Conservation (phyloP, 2,888 invertebrate species). For the Chalcis sispes region DNA sequence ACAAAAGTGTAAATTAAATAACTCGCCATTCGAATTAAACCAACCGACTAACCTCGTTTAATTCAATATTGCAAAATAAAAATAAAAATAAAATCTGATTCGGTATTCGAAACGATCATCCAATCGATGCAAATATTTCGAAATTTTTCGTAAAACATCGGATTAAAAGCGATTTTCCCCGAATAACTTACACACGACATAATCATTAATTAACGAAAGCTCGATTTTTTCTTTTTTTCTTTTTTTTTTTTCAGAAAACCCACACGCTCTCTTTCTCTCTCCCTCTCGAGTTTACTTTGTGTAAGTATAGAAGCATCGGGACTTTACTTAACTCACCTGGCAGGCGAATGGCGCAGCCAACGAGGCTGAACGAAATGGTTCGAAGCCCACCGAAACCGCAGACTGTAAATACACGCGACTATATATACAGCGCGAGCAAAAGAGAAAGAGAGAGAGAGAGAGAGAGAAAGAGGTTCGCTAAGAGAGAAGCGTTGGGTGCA, state of each 20-base stretch:
- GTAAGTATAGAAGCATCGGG: conserved; percentile 15
- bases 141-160: neutral
- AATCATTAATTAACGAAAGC: conserved; percentile 38
- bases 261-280: neutral
- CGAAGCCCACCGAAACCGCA: conserved; percentile 47
- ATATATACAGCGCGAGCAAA: too few relatives aligned
- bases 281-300: conserved; percentile 22
- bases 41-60: conserved; percentile 29
- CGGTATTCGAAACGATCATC: conserved; percentile 1
- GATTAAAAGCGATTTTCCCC: too few relatives aligned
- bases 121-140: neutral
- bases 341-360: conserved; percentile 11
- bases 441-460: too few relatives aligned
- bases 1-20: conserved; percentile 18
- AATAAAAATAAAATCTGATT: too few relatives aligned
- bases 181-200: too few relatives aligned
- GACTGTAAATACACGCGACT: conserved; percentile 50
- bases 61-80: neutral
- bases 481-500: too few relatives aligned
- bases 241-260: neutral
- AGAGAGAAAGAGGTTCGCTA: too few relatives aligned
- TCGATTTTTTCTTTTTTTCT: conserved; percentile 19
- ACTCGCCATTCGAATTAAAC: conserved; percentile 35
- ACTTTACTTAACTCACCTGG: conserved; percentile 45
- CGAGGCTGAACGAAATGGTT: conserved; percentile 50